These are phyloP conservation scores for Sebastes diploproa DNA, from an alignment of 2,797 vertebrate genomes.

Conservation along the genomic window DNA sequence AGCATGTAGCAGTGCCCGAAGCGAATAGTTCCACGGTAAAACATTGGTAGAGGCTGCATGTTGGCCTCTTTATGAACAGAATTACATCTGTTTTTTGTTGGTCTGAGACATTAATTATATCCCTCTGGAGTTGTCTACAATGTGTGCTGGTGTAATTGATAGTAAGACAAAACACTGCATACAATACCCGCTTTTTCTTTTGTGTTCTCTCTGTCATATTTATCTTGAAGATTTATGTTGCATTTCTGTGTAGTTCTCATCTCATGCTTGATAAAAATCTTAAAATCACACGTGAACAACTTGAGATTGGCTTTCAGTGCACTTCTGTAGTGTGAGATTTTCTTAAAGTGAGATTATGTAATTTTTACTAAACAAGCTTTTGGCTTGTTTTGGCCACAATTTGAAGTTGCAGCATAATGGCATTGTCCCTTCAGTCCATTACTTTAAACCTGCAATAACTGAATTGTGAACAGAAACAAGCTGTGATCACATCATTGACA, in stretches of 20 bases:
- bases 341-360: background rate
- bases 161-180: constrained; percentile 30
- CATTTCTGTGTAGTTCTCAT: background rate
- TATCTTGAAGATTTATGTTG: background rate
- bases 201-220: background rate
- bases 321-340: background rate
- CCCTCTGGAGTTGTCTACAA: constrained; percentile 54
- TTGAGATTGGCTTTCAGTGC: background rate
- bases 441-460: background rate
- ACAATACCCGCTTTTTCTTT: constrained; percentile 19
- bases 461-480: background rate
- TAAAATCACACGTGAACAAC: background rate
- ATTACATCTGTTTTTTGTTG: constrained; percentile 80
- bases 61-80: constrained; percentile 73
- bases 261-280: background rate
- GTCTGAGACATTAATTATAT: constrained; percentile 73
- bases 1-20: constrained; percentile 62
- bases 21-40: constrained; percentile 75
- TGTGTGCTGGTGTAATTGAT: constrained; percentile 48
- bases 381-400: background rate
- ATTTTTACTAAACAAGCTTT: background rate
- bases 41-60: constrained; percentile 63
- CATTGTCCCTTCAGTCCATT: background rate
- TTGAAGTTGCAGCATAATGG: background rate
- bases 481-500: background rate